A percentile compares a stretch with the other conserved stretches of the same genome.
Conservation (phyloP, 35 echinoderm and acorn worm genomes). For the Apostichopus japonicus region DNA sequence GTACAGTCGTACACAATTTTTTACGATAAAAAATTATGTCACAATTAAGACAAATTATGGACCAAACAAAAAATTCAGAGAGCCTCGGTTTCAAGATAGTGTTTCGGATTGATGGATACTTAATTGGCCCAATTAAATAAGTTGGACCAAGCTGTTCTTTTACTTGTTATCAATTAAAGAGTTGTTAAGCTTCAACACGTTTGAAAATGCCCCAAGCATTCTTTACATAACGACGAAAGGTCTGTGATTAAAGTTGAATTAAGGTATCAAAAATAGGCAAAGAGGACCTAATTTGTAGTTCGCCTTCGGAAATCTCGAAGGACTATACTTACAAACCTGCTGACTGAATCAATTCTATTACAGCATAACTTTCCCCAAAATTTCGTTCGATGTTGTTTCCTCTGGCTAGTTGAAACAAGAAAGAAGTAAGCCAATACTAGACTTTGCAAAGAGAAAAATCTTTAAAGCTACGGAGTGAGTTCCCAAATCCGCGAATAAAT, state of each 20-base stretch:
- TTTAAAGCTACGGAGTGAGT: no score
- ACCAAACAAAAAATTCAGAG: background rate
- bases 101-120: constrained; percentile 32
- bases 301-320: background rate
- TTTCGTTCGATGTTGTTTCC: no score
- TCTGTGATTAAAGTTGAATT: constrained; percentile 33
- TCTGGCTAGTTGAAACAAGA: no score
- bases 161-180: constrained; percentile 27
- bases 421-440: no score
- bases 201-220: background rate
- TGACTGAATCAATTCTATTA: background rate
- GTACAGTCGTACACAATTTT: background rate
- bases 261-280: constrained; percentile 8
- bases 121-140: constrained; percentile 39
- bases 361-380: background rate
- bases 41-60: constrained; percentile 48
- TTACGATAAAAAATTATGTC: constrained; percentile 32
- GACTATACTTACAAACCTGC: background rate
- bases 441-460: no score
- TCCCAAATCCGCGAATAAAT: no score
- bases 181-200: constrained; percentile 24
- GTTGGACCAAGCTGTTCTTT: constrained; percentile 30
- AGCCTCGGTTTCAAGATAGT: background rate
- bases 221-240: background rate
- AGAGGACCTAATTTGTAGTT: background rate